Evolutionary conservation across 2,113 vertebrate species (phyloP).

Genomic region (Opisthocomus hoazin): DNA sequence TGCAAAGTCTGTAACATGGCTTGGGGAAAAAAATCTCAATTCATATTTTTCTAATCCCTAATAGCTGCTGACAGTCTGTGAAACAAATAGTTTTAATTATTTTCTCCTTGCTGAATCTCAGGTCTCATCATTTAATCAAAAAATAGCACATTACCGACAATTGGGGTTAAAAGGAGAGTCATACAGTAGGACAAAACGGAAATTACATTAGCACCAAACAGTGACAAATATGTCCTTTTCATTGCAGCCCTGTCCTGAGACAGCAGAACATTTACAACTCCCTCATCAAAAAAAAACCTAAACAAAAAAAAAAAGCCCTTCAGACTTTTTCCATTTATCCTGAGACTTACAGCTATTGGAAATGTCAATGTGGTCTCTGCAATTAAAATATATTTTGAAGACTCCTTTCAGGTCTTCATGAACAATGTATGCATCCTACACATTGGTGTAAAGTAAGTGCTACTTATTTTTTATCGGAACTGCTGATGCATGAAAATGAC

Average conservation of each 20-base stretch:
- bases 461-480: neutral
- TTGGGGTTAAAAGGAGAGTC: constrained; percentile 1
- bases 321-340: neutral
- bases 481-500: neutral
- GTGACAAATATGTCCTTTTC: neutral
- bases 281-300: neutral
- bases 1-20: constrained; percentile 6
- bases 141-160: constrained; percentile 5
- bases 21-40: neutral
- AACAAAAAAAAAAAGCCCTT: neutral
- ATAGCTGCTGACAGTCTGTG: constrained; percentile 25
- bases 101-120: constrained; percentile 22
- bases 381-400: neutral
- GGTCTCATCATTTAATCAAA: constrained; percentile 6
- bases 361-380: neutral
- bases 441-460: neutral
- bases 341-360: neutral
- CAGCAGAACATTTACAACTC: neutral
- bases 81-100: constrained; percentile 66
- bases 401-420: neutral
- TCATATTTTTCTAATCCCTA: constrained; percentile 37
- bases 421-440: neutral
- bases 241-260: neutral
- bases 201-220: neutral
- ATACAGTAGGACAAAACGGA: neutral